phyloP scores from a whole-genome alignment of 1,140 invertebrate species.

The Periplaneta americana region DNA sequence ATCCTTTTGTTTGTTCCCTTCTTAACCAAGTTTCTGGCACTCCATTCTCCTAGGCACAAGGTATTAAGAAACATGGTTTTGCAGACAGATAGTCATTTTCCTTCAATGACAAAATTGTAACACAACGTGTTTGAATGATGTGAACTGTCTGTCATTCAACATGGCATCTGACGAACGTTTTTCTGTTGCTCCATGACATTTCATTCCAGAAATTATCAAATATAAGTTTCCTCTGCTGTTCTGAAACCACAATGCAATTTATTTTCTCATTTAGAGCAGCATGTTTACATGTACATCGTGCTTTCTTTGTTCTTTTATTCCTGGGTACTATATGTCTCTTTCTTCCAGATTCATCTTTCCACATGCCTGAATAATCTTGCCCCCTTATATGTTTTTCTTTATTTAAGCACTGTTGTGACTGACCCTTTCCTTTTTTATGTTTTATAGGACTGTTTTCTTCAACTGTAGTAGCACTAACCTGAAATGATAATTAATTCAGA shows the following conservation, averaged over 20 bases:
- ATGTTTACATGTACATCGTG: neutral
- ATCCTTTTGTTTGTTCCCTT: neutral
- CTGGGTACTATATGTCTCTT: neutral
- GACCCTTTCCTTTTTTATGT: slow-evolving; percentile 6
- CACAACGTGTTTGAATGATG: neutral
- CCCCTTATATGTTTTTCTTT: slow-evolving; percentile 21
- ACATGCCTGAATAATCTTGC: neutral
- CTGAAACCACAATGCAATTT: neutral
- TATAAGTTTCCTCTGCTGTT: neutral
- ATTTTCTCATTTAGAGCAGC: neutral
- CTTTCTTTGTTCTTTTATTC: neutral
- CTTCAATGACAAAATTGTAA: neutral
- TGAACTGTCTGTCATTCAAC: neutral
- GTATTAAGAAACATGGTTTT: neutral
- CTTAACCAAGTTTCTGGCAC: neutral
- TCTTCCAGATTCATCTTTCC: neutral
- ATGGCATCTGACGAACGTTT: neutral
- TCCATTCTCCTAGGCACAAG: neutral
- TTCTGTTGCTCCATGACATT: neutral
- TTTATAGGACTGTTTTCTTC: neutral
- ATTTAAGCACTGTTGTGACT: slow-evolving; percentile 14
- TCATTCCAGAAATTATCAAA: neutral
- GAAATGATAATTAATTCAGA: no score
- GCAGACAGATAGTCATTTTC: neutral
- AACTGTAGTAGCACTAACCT: no score